A percentile compares a stretch with the other conserved stretches of the same genome.
phyloP scores from a whole-genome alignment of 2,797 vertebrate species.

The Sebastes taczanowskii region DNA sequence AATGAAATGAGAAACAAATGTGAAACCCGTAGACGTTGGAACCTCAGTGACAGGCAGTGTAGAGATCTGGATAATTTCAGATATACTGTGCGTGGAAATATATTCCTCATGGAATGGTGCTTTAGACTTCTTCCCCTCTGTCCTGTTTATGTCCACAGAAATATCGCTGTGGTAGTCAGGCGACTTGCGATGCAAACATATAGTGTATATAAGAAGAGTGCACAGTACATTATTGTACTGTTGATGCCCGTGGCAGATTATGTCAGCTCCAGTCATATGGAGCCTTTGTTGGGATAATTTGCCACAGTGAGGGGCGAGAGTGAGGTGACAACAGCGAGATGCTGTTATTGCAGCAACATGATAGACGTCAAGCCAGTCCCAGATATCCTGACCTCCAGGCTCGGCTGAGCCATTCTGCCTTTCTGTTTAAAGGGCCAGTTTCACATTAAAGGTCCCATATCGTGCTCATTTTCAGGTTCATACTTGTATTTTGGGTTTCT shows the following conservation, averaged over 20 bases:
- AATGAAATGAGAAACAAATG: neutral
- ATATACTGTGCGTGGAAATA: neutral
- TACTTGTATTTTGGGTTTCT: too few species aligned
- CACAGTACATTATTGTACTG: neutral
- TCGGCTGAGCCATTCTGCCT: neutral
- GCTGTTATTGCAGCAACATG: neutral
- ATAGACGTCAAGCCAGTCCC: neutral
- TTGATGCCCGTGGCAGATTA: constrained; percentile 9
- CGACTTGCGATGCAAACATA: neutral
- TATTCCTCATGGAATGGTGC: neutral
- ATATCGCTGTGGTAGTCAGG: neutral
- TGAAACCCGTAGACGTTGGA: neutral
- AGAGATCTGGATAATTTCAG: neutral
- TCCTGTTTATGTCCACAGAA: constrained; percentile 5
- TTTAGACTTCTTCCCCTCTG: neutral
- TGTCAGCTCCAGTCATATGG: neutral
- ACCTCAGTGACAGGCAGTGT: neutral
- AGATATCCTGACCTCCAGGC: constrained; percentile 9
- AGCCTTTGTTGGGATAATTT: constrained; percentile 21
- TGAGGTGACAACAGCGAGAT: neutral
- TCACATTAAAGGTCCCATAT: neutral
- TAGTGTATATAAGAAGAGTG: neutral
- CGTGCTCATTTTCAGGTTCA: too few species aligned
- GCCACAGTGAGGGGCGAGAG: neutral
- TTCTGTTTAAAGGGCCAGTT: neutral